These are phyloP conservation scores for Rhopalosiphum maidis DNA, from an alignment of 1,140 invertebrate genomes.

Conservation along the genomic window DNA sequence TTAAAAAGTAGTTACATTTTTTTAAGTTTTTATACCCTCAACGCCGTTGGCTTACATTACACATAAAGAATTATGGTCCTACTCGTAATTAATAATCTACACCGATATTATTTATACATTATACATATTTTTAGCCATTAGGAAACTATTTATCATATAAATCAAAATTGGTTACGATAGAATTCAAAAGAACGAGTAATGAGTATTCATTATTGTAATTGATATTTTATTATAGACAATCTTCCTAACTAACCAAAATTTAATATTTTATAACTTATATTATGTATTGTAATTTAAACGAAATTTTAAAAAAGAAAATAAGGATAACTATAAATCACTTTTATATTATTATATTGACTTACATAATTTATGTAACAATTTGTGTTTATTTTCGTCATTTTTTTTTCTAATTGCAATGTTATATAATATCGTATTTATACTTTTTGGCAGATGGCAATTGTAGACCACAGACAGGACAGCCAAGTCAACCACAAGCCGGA, in stretches of 20 bases:
- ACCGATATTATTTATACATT: too few species aligned
- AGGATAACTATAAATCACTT: neutral
- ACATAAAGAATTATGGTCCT: too few species aligned
- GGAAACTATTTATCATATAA: neutral
- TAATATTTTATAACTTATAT: neutral
- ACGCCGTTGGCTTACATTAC: too few species aligned
- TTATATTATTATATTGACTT: too few species aligned
- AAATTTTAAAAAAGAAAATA: neutral
- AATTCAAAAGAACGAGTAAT: neutral
- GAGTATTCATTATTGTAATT: neutral
- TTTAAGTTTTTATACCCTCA: too few species aligned
- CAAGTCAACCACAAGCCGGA: slow-evolving; percentile 34
- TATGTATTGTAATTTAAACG: neutral
- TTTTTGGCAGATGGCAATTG: neutral
- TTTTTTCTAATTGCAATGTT: neutral
- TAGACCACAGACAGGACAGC: slow-evolving; percentile 37
- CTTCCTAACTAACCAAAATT: neutral
- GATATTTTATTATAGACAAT: neutral
- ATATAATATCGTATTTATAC: neutral
- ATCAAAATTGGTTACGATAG: neutral
- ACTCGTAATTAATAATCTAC: too few species aligned
- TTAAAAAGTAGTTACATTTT: too few species aligned
- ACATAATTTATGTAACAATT: neutral
- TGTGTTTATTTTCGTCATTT: neutral
- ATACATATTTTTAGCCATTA: neutral